phyloP scores from a whole-genome alignment of 1,140 invertebrate species.

The Ceratosolen fusciceps region DNA sequence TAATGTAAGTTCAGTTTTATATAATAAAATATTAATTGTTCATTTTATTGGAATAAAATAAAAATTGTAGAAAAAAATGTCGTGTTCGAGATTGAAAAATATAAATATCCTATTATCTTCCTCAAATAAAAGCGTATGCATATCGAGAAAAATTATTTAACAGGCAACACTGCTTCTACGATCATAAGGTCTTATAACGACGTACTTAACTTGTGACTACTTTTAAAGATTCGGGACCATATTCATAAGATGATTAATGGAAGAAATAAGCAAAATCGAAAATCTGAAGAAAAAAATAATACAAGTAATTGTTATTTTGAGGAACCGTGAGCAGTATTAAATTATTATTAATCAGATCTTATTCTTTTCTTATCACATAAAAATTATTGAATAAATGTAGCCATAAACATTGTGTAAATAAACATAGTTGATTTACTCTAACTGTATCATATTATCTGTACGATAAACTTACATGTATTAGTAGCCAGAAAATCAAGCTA shows the following conservation, averaged over 20 bases:
- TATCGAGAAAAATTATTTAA: conserved; percentile 3
- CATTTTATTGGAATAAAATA: not conserved
- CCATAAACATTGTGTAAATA: conserved; percentile 17
- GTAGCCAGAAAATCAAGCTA: not conserved
- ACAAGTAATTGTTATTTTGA: conserved; percentile 44
- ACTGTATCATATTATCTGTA: conserved; percentile 10
- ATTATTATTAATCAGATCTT: conserved; percentile 49
- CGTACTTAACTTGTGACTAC: conserved; percentile 52
- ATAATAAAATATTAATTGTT: conserved; percentile 1
- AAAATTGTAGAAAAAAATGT: conserved; percentile 32
- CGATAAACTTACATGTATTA: not conserved
- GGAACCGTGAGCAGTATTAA: conserved; percentile 58
- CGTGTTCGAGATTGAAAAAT: conserved; percentile 45
- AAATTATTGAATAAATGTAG: conserved; percentile 21
- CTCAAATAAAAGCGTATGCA: conserved; percentile 19
- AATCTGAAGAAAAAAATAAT: conserved; percentile 35
- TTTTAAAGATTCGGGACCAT: conserved; percentile 61
- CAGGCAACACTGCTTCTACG: conserved; percentile 32
- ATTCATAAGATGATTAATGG: conserved; percentile 55
- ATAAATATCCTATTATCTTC: conserved; percentile 14
- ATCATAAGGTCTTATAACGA: conserved; percentile 46
- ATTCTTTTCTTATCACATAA: not conserved
- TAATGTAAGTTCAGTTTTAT: conserved; percentile 17
- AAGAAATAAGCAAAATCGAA: conserved; percentile 18
- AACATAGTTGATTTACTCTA: conserved; percentile 25